phyloP scores from a whole-genome alignment of 2,113 vertebrate species.

The Turnix velox region DNA sequence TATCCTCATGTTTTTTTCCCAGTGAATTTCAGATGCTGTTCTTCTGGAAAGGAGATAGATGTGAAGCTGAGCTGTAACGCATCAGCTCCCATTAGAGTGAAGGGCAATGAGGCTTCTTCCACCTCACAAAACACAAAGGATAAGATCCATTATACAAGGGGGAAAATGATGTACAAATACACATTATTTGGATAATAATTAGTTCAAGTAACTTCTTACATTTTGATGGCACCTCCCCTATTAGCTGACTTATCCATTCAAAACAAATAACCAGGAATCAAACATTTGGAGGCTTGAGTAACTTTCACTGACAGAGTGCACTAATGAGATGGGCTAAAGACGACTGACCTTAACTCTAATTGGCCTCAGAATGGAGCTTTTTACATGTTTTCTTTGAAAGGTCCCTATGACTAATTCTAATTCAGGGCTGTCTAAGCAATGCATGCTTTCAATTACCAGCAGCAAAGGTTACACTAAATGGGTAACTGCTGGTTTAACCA shows the following conservation, averaged over 20 bases:
- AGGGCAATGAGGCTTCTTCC: neutral
- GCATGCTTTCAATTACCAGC: constrained; percentile 17
- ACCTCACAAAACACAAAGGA: neutral
- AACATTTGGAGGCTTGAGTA: neutral
- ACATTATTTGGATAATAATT: neutral
- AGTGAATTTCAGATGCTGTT: neutral
- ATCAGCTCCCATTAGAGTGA: neutral
- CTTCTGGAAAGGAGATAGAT: neutral
- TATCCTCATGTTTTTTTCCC: neutral
- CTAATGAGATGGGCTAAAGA: constrained; percentile 38
- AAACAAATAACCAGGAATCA: constrained; percentile 2
- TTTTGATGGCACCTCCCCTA: neutral
- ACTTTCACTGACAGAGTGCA: neutral
- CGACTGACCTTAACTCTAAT: constrained; percentile 36
- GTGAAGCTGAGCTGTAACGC: neutral
- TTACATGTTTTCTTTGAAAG: constrained; percentile 19
- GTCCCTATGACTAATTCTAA: constrained; percentile 5
- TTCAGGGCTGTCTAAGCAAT: constrained; percentile 22
- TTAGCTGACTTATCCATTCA: neutral
- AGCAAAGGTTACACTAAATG: constrained; percentile 37
- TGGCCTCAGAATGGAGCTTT: constrained; percentile 20
- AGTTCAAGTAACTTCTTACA: neutral
- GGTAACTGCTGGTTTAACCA: constrained; percentile 20
- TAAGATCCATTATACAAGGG: neutral
- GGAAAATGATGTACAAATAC: neutral